Evolutionary conservation across 2,888 invertebrate species (phyloP).

Genomic region (Spicauda simplicius): DNA sequence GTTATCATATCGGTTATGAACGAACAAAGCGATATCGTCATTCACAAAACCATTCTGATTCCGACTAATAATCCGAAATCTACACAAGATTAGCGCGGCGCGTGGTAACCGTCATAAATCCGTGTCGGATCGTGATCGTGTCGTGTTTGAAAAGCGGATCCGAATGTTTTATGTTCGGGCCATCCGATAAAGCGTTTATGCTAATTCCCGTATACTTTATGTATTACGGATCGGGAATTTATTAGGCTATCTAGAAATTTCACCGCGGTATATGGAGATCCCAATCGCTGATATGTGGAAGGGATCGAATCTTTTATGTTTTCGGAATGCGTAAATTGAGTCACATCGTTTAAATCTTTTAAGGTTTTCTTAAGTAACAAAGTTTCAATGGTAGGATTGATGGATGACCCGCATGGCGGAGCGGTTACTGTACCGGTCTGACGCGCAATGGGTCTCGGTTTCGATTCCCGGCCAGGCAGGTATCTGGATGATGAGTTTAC

Average conservation of each 20-base stretch:
- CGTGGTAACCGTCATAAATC: constrained; percentile 44
- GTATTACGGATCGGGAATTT: constrained; percentile 57
- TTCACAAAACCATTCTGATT: constrained; percentile 17
- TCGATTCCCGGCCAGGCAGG: no score
- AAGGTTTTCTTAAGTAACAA: not conserved
- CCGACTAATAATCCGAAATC: constrained; percentile 30
- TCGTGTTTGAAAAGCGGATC: constrained; percentile 44
- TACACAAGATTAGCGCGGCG: constrained; percentile 29
- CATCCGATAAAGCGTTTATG: constrained; percentile 60
- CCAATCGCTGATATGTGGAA: constrained; percentile 9
- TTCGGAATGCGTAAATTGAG: not conserved
- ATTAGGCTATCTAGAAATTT: constrained; percentile 48
- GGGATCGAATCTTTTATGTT: constrained; percentile 6
- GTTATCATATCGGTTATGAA: not conserved
- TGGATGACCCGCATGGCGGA: no score
- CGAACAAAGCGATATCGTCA: constrained; percentile 8
- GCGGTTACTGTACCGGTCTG: no score
- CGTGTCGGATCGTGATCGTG: constrained; percentile 49
- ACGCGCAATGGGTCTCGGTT: no score
- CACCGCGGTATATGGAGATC: constrained; percentile 12
- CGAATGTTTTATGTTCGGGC: constrained; percentile 48
- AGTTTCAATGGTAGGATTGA: no score
- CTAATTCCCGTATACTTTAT: constrained; percentile 58
- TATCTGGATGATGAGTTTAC: no score
- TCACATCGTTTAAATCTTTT: not conserved